Evolutionary conservation across 1,140 invertebrate species (phyloP).

Genomic region (Drosophila arawakana): DNA sequence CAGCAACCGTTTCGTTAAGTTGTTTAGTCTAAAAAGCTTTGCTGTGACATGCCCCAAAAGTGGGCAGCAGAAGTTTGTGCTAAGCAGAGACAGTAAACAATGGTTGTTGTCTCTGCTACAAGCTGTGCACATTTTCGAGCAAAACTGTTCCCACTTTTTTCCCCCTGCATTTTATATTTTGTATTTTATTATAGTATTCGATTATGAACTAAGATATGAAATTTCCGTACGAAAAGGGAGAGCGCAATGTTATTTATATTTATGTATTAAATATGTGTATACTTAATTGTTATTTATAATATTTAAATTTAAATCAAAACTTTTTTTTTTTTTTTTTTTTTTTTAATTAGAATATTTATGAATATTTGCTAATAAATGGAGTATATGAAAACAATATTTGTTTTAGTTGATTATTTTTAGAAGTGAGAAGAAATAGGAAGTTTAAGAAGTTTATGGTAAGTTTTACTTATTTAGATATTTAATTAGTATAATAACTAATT

Average conservation of each 20-base stretch:
- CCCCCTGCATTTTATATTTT: constrained; percentile 55
- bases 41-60: constrained; percentile 24
- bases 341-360: constrained; percentile 40
- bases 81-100: neutral
- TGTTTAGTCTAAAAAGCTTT: constrained; percentile 33
- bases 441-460: too few relatives aligned
- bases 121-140: neutral
- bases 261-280: constrained; percentile 26
- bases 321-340: constrained; percentile 35
- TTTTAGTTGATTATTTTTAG: too few relatives aligned
- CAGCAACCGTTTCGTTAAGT: neutral
- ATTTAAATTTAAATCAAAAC: constrained; percentile 9
- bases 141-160: constrained; percentile 21
- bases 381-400: constrained; percentile 1
- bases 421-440: too few relatives aligned
- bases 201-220: constrained; percentile 28
- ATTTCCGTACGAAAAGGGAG: constrained; percentile 23
- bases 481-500: too few relatives aligned
- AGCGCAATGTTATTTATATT: constrained; percentile 32
- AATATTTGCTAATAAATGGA: constrained; percentile 29
- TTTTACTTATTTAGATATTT: too few relatives aligned
- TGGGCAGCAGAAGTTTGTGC: constrained; percentile 7
- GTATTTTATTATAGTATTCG: constrained; percentile 75
- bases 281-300: constrained; percentile 40
- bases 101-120: constrained; percentile 12